Conservation (phyloP, 2,113 vertebrate species). For the Fregetta grallaria region DNA sequence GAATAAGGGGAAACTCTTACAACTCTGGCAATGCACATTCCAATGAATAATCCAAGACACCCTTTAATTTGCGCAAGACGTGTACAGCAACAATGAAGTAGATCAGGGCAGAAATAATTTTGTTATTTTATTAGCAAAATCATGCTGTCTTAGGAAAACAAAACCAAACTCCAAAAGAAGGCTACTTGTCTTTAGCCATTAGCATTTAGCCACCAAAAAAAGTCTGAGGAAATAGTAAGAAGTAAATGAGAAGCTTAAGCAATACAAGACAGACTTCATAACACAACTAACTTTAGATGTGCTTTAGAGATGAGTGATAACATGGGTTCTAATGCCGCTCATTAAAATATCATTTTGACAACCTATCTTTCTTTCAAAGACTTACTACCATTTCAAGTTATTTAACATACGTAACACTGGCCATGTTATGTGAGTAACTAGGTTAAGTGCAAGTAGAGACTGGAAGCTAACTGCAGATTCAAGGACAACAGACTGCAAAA, state of each 20-base stretch:
- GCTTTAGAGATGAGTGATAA: not conserved
- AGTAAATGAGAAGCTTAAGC: not conserved
- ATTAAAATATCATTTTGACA: not conserved
- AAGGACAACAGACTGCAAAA: not conserved
- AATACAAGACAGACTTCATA: not conserved
- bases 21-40: not conserved
- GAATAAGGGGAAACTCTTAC: not conserved
- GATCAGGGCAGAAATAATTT: not conserved
- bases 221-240: not conserved
- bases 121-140: not conserved
- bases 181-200: not conserved
- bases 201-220: not conserved
- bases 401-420: rapidly evolving
- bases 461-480: not conserved
- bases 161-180: not conserved
- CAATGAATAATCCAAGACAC: not conserved
- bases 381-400: not conserved
- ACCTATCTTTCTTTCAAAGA: not conserved
- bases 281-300: not conserved
- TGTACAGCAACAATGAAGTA: not conserved
- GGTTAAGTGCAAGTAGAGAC: not conserved
- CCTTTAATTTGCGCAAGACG: not conserved
- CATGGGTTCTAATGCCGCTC: not conserved
- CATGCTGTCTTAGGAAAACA: not conserved
- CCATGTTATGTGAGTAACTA: not conserved